Base-by-base conservation (phyloP, 1,140 invertebrate species). In the Bradysia coprophila region DNA sequence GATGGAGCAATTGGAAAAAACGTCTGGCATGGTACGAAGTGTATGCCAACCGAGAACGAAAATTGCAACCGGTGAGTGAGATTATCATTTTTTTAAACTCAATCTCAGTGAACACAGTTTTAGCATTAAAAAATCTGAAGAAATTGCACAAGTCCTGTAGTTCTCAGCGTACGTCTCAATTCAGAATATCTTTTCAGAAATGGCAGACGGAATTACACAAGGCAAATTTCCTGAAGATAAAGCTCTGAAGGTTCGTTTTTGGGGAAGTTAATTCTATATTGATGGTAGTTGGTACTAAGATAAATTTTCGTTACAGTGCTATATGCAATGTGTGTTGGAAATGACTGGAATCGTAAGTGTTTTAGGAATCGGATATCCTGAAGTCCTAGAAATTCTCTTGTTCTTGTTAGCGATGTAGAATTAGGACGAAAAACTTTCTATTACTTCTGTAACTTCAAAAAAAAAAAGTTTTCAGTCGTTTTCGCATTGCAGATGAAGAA, bases 241-340 rank as follows among this genome's bases (percentile, higher is more conserved):
- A 47, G 58, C 64, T 51, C 59, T 65, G 0, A 67, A 59, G 33
- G 33, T 16, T n/a, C 9, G 33, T 36, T 5, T 15, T 5, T 15
- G 6, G 28, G n/a, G 8, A 31, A 9, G 8, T n/a, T 31, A 36
- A 9, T 36, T 9, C 6, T 11, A 36, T 15, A 36, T 5, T 5
- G n/a, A 15, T 5, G 33, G n/a, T 36, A 36, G 6, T 9, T 36
- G 18, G 15, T 9, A 21, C n/a, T 42, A 34, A 33, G 33, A 42
- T 36, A 38, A 34, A 46, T 46, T 38, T 42, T 19, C n/a, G 41
- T 47, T 51, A 41, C 38, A 51, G 54, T 69, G 67, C 47, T 69
- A 69, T 42, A 61, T 69, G 37, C 59, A 63, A 6, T 71, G 68
- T 45, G 56, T 63, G 19, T 58, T 69, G 53, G 63, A 66, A 53